A percentile compares a stretch with the other conserved stretches of the same genome.
These are phyloP conservation scores for Neotragus moschatus DNA, from an alignment of 2,113 vertebrate species.

Conservation along the genomic window DNA sequence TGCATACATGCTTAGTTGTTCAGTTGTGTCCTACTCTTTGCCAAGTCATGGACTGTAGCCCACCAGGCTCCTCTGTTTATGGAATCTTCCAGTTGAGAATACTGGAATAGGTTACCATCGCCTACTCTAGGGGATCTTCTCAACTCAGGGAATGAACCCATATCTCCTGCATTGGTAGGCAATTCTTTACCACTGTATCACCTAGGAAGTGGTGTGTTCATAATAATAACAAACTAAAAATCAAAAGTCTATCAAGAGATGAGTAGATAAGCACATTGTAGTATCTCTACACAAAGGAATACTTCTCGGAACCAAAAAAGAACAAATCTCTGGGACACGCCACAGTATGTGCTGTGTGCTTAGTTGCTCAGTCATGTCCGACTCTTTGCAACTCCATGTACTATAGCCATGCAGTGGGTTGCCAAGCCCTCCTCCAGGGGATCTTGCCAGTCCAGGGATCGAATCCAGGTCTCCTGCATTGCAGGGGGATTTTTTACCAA, in stretches of 20 bases:
- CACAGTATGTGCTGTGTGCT: not conserved
- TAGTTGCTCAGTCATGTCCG: not conserved
- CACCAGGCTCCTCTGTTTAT: not conserved
- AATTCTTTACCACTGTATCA: not conserved
- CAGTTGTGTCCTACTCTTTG: not conserved
- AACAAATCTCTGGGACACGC: not conserved
- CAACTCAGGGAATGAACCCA: not conserved
- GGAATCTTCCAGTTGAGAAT: not conserved
- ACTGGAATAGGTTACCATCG: rapidly evolving
- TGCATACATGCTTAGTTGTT: not conserved
- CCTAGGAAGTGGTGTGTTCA: not conserved
- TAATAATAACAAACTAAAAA: not conserved
- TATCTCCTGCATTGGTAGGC: not conserved
- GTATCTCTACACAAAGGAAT: not conserved
- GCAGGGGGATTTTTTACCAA: not conserved
- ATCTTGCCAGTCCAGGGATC: not conserved
- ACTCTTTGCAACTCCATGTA: not conserved
- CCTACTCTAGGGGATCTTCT: not conserved
- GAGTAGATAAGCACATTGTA: not conserved
- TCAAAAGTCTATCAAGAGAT: not conserved
- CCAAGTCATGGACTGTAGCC: not conserved
- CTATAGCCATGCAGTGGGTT: not conserved
- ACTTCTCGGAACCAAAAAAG: not conserved
- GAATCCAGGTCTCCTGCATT: not conserved
- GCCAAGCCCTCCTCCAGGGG: not conserved